Conservation (phyloP, 1,140 invertebrate species). For the Drosophila yakuba region DNA sequence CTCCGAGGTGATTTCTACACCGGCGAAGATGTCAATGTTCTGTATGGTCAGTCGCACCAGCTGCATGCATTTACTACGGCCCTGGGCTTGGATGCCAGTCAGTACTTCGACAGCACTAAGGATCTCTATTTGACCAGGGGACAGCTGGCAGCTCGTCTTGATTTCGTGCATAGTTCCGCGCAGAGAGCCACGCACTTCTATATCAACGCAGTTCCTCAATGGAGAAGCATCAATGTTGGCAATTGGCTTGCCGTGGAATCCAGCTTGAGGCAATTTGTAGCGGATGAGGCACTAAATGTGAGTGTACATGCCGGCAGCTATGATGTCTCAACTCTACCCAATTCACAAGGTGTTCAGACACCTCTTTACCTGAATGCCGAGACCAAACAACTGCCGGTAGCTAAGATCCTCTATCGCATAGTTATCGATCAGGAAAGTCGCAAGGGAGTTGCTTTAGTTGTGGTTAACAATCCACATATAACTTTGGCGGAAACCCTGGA, state of each 20-base stretch:
- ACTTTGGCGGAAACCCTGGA: constrained; percentile 59
- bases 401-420: constrained; percentile 86
- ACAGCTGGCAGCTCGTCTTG: constrained; percentile 88
- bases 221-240: constrained; percentile 88
- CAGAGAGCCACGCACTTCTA: constrained; percentile 88
- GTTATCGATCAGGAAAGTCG: constrained; percentile 85
- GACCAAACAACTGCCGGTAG: constrained; percentile 85
- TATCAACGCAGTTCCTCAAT: constrained; percentile 87
- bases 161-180: constrained; percentile 87
- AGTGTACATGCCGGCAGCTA: constrained; percentile 87
- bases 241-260: constrained; percentile 87
- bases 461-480: constrained; percentile 87
- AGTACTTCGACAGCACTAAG: constrained; percentile 73
- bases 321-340: constrained; percentile 85
- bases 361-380: constrained; percentile 85
- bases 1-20: constrained; percentile 62
- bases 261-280: constrained; percentile 83
- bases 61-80: constrained; percentile 28
- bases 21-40: constrained; percentile 60
- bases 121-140: constrained; percentile 86
- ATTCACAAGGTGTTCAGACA: constrained; percentile 80
- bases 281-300: constrained; percentile 77
- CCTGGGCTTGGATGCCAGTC: constrained; percentile 53
- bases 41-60: constrained; percentile 62
- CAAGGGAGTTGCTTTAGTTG: constrained; percentile 86